Conservation (phyloP, 1,140 invertebrate species). For the Camponotus floridanus region DNA sequence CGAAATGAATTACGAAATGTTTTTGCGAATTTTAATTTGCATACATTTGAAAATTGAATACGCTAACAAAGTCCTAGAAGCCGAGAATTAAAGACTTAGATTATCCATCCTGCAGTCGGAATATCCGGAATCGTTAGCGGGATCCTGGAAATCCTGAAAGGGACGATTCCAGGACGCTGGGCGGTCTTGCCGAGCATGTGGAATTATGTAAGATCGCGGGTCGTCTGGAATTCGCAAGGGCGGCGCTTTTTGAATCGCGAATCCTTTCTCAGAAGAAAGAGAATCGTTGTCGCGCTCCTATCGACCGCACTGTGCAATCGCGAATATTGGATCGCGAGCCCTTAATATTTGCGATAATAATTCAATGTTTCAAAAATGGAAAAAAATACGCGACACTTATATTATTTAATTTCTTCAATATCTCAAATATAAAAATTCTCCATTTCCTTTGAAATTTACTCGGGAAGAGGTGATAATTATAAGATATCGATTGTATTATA, state of each 20-base stretch:
- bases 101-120: slow-evolving; percentile 41
- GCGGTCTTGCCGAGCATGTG: slow-evolving; percentile 67
- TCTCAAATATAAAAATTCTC: not conserved
- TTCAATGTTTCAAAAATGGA: slow-evolving; percentile 17
- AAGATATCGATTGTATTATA: not conserved
- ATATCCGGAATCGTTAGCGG: slow-evolving; percentile 73
- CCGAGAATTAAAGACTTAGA: slow-evolving; percentile 44
- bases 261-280: slow-evolving; percentile 70
- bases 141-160: slow-evolving; percentile 68
- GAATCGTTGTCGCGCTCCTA: slow-evolving; percentile 40
- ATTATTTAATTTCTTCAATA: not conserved
- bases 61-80: not conserved
- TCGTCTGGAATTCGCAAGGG: slow-evolving; percentile 67
- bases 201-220: slow-evolving; percentile 74
- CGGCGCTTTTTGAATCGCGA: slow-evolving; percentile 74
- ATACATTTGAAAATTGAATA: slow-evolving; percentile 16
- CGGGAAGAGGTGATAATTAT: not conserved
- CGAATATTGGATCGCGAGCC: slow-evolving; percentile 55
- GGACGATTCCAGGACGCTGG: slow-evolving; percentile 66
- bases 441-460: not conserved
- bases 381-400: not conserved
- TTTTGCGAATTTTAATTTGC: slow-evolving; percentile 9
- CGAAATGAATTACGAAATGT: not conserved
- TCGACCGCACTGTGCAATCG: slow-evolving; percentile 62
- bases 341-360: slow-evolving; percentile 32